Base-by-base conservation (phyloP, 2,797 vertebrate genomes). In the Acipenser oxyrinchus region DNA sequence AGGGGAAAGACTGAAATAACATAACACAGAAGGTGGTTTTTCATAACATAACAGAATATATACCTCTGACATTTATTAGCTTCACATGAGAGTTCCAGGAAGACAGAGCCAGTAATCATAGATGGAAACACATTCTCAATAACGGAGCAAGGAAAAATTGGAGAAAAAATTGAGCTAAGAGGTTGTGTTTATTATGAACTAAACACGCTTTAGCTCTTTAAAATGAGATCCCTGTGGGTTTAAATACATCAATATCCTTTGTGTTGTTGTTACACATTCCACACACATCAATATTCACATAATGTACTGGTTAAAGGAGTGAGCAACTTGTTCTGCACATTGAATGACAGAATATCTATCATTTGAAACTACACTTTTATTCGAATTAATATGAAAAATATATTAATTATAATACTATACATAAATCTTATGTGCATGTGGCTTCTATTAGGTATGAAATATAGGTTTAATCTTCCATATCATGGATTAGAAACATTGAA, bases 31-130 rank as follows among this genome's bases (percentile, higher is more conserved):
- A 74, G 52, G 82, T 83, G 78, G 70, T 76, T 84, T 85, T 82
- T 81, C 84, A 88, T 87, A 79, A 84, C 72, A 74, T 79, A 79
- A 77, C 74, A 68, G 78, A 79, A 83, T 81, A 81, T 84, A 80
- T 84, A 84, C 84, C 80, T 83, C 77, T 70, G 73, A 87, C 79
- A 69, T 82, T 85, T 84, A 84, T 86, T 85, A 79, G 79, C 79
- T 74, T 77, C 75, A 73, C 75, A 64, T 75, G 76, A 70, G 75
- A 74, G 64, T 66, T 60, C 58, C 67, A 72, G 72, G 69, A 69
- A 58, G 64, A 80, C 60, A 59, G 73, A 79, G 72, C 78, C 74
- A 71, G 82, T 79, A 76, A 82, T 75, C 73, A 62, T 13, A 64
- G 55, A 37, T 60, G 50, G 60, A 73, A 71, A 67, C 74, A 75